phyloP scores from a whole-genome alignment of 2,888 invertebrate genomes.

The Biston betularia region DNA sequence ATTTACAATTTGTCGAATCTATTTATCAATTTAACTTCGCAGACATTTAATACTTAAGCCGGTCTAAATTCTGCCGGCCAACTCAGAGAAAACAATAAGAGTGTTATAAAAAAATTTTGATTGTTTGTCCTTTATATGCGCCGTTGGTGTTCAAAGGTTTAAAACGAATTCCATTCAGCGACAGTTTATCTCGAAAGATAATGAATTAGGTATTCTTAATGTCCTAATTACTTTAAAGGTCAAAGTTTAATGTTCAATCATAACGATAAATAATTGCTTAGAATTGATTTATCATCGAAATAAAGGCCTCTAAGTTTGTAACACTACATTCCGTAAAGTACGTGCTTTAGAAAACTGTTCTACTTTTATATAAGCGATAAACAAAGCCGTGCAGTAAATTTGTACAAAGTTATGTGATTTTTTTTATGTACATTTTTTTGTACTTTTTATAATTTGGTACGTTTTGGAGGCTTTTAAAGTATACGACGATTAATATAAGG shows the following conservation, averaged over 20 bases:
- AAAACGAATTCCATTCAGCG: neutral
- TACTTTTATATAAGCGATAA: conserved; percentile 44
- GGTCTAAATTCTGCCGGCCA: no score
- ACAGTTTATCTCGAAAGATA: neutral
- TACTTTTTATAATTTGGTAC: conserved; percentile 69
- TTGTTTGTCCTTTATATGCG: no score
- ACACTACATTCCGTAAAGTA: conserved; percentile 33
- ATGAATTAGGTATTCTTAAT: neutral
- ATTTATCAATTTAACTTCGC: no score
- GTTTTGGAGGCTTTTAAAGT: conserved; percentile 85
- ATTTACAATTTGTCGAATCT: no score
- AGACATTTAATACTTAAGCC: no score
- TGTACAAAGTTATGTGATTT: conserved; percentile 75
- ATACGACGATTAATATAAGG: conserved; percentile 82
- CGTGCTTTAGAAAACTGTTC: conserved; percentile 39
- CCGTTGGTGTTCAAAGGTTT: no score
- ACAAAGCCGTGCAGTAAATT: conserved; percentile 57
- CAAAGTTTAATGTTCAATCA: conserved; percentile 19
- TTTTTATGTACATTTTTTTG: conserved; percentile 68
- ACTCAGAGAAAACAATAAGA: no score
- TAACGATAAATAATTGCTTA: conserved; percentile 2
- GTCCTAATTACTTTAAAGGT: conserved; percentile 14
- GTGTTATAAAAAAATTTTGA: no score
- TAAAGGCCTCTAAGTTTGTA: conserved; percentile 43
- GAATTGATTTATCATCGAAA: conserved; percentile 21